Evolutionary conservation across 2,113 vertebrate species (phyloP).

Genomic region (Rhynchomys soricoides): DNA sequence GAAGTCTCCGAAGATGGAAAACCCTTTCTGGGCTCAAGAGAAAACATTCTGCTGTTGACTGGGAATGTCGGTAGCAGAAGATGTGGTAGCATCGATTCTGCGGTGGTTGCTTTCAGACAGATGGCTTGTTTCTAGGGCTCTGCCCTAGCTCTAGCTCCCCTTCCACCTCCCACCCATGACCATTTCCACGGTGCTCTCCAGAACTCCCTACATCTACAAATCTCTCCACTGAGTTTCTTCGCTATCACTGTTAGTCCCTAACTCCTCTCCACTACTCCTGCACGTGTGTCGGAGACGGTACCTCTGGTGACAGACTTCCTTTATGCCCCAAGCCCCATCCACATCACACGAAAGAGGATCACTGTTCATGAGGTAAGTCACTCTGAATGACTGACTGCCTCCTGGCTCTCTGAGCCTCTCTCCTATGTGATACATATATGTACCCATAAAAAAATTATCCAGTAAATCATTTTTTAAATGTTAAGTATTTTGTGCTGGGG

Average conservation of each 20-base stretch:
- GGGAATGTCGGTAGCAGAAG: not conserved
- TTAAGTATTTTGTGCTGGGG: not conserved
- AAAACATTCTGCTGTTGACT: not conserved
- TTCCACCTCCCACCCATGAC: not conserved
- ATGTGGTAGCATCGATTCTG: accelerated
- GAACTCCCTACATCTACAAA: not conserved
- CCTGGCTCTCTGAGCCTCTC: not conserved
- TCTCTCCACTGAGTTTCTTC: not conserved
- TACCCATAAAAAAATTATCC: not conserved
- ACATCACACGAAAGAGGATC: not conserved
- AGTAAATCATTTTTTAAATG: not conserved
- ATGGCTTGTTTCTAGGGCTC: not conserved
- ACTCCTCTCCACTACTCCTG: not conserved
- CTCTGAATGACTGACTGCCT: not conserved
- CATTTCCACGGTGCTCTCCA: not conserved
- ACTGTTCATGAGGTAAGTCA: accelerated
- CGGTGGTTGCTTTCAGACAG: accelerated
- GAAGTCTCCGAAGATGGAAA: not conserved
- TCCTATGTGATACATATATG: not conserved
- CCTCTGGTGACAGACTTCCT: not conserved
- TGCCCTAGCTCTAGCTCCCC: not conserved
- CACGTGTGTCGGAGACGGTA: not conserved
- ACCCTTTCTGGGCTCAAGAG: not conserved
- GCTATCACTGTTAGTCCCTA: not conserved
- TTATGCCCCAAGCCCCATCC: not conserved